A percentile compares a stretch with the other conserved stretches of the same genome.
Conservation (phyloP, 2,888 invertebrate genomes). For the Aphrophora alni region DNA sequence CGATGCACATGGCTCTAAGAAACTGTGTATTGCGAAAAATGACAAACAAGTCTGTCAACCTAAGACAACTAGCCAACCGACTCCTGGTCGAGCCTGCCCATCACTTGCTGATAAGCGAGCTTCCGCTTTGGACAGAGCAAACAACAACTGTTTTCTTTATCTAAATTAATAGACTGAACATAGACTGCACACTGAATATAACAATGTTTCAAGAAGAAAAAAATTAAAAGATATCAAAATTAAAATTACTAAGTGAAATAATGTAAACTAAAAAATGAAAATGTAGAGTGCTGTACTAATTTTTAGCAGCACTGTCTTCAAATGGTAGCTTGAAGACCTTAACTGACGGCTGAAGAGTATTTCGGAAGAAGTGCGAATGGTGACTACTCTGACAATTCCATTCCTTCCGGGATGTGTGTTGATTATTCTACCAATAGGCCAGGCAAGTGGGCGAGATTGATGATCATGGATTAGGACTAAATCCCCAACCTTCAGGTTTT, state of each 20-base stretch:
- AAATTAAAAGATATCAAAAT: not conserved
- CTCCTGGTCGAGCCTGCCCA: no score
- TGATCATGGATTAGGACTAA: slow-evolving; percentile 51
- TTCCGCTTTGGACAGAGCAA: no score
- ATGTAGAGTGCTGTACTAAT: not conserved
- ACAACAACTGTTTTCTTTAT: no score
- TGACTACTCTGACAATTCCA: slow-evolving; percentile 49
- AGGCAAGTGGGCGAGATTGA: slow-evolving; percentile 46
- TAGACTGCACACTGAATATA: no score
- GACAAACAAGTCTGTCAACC: no score
- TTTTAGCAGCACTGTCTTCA: not conserved
- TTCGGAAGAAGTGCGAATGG: slow-evolving; percentile 45
- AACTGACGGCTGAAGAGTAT: slow-evolving; percentile 41
- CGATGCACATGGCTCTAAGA: no score
- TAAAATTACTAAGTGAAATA: not conserved
- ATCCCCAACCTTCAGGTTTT: slow-evolving; percentile 42
- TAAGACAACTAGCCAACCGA: no score
- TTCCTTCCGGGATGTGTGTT: slow-evolving; percentile 50
- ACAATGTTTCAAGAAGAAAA: not conserved
- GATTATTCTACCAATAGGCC: slow-evolving; percentile 49
- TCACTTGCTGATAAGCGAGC: no score
- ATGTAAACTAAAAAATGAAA: not conserved
- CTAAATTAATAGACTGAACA: no score
- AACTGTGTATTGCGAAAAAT: no score
- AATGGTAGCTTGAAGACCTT: slow-evolving; percentile 22